Percentiles rank a stretch among this genome's conserved stretches.
Evolutionary conservation across 2,888 invertebrate genomes (phyloP).

Genomic region (Timandra comae): DNA sequence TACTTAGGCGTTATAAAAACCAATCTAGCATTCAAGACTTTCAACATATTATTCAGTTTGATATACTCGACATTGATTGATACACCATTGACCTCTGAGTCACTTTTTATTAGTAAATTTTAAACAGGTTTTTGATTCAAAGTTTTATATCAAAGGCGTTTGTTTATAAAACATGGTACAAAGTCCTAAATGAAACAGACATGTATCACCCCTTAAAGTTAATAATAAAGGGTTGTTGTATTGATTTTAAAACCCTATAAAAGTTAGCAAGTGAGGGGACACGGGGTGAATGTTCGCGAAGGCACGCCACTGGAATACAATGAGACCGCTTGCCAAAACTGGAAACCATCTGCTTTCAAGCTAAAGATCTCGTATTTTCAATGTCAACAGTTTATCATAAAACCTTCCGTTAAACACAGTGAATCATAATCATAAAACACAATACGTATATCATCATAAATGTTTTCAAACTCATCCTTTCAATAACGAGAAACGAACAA

Average conservation of each 20-base stretch:
- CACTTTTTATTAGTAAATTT: too few relatives aligned
- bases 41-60: too few relatives aligned
- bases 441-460: neutral
- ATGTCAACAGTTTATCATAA: constrained; percentile 33
- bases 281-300: constrained; percentile 57
- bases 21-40: too few relatives aligned
- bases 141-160: too few relatives aligned
- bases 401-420: constrained; percentile 21
- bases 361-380: constrained; percentile 28
- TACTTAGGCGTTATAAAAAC: too few relatives aligned
- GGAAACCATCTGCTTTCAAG: constrained; percentile 41
- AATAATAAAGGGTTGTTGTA: constrained; percentile 31
- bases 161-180: too few relatives aligned
- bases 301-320: constrained; percentile 39
- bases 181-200: too few relatives aligned
- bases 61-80: too few relatives aligned
- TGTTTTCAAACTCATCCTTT: neutral
- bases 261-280: constrained; percentile 42
- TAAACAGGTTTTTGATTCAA: too few relatives aligned
- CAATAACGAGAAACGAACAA: constrained; percentile 1
- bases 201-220: too few relatives aligned
- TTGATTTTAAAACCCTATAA: constrained; percentile 68
- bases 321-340: constrained; percentile 54
- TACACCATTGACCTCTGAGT: too few relatives aligned
- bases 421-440: constrained; percentile 7